phyloP scores from a whole-genome alignment of 2,113 vertebrate species.

The Semnornis frantzii region DNA sequence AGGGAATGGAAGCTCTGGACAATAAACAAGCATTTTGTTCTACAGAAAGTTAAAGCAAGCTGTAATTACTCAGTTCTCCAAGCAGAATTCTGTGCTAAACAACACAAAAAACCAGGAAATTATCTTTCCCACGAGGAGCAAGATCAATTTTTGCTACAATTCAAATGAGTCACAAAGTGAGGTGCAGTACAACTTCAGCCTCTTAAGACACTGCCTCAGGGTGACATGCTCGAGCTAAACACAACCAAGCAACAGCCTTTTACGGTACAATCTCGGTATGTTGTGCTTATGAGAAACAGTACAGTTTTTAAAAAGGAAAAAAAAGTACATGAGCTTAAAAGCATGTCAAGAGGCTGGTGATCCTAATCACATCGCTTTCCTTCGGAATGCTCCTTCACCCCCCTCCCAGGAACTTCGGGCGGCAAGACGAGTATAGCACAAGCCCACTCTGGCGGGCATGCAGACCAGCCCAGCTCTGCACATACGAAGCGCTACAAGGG shows the following conservation, averaged over 20 bases:
- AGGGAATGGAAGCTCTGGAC: not conserved
- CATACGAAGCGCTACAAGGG: accelerated
- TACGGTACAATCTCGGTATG: not conserved
- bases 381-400: not conserved
- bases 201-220: not conserved
- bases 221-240: not conserved
- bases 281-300: not conserved
- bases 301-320: not conserved
- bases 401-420: not conserved
- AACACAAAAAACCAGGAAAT: not conserved
- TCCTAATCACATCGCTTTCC: too few species aligned
- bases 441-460: too few species aligned
- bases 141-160: not conserved
- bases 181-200: accelerated
- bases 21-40: not conserved
- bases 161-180: not conserved
- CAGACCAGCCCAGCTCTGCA: too few species aligned
- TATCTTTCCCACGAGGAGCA: not conserved
- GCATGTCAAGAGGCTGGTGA: accelerated
- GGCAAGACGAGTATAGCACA: accelerated
- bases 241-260: not conserved
- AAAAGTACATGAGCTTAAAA: accelerated
- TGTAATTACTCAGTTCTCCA: not conserved
- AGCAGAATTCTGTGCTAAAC: not conserved
- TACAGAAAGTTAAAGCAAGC: accelerated